phyloP scores from a whole-genome alignment of 2,797 vertebrate genomes.

The Peromyscus eremicus region DNA sequence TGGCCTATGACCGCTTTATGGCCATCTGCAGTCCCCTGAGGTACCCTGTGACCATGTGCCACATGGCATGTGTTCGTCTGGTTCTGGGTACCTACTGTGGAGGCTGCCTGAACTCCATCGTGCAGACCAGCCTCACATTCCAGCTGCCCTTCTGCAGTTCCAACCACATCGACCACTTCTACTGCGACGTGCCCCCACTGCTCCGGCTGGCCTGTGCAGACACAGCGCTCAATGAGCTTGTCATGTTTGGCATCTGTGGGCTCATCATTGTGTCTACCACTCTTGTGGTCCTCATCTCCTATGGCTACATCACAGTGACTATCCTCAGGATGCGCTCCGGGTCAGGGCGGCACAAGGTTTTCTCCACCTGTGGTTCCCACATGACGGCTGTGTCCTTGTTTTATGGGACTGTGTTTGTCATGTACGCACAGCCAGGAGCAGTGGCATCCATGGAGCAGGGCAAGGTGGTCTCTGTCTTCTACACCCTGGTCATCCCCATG shows the following conservation, averaged over 20 bases:
- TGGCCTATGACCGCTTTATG: conserved; percentile 25
- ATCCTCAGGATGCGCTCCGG: conserved; percentile 63
- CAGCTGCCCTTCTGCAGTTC: conserved; percentile 55
- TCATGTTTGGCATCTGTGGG: conserved; percentile 50
- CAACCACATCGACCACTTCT: conserved; percentile 53
- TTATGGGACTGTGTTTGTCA: background rate
- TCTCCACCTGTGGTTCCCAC: conserved; percentile 74
- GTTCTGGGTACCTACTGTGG: conserved; percentile 28
- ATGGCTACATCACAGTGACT: conserved; percentile 66
- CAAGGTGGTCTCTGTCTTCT: conserved; percentile 69
- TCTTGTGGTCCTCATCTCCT: conserved; percentile 58
- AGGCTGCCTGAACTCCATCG: conserved; percentile 42
- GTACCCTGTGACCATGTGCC: conserved; percentile 54
- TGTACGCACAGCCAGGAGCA: conserved; percentile 49
- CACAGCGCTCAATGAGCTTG: background rate
- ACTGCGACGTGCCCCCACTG: background rate
- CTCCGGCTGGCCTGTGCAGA: background rate
- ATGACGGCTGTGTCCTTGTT: conserved; percentile 50
- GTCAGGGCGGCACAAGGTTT: conserved; percentile 50
- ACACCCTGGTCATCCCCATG: conserved; percentile 65
- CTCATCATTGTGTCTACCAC: background rate
- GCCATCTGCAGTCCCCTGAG: conserved; percentile 44
- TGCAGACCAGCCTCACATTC: conserved; percentile 61
- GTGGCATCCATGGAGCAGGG: conserved; percentile 62
- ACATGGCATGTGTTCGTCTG: background rate